phyloP scores from a whole-genome alignment of 2,888 invertebrate species.

The Tinea trinotella region DNA sequence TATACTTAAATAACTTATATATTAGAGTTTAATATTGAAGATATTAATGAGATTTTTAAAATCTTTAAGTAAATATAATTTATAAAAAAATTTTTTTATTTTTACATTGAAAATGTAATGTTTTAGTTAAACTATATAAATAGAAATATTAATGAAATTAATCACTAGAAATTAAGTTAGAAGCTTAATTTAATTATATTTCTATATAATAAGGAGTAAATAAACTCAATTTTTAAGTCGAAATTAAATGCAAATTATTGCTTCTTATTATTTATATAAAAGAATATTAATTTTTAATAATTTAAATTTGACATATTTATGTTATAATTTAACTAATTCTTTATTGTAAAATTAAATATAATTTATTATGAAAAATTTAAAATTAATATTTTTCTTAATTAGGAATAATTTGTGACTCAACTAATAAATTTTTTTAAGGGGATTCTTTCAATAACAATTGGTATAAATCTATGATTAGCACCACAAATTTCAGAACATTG shows the following conservation, averaged over 20 bases:
- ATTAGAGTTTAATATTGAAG: slow-evolving; percentile 49
- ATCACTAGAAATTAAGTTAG: slow-evolving; percentile 75
- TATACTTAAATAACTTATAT: slow-evolving; percentile 52
- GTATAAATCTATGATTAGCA: slow-evolving; percentile 85
- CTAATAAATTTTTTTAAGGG: slow-evolving; percentile 68
- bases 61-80: slow-evolving; percentile 33
- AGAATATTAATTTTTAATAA: slow-evolving; percentile 73
- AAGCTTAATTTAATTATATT: slow-evolving; percentile 73
- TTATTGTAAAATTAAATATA: slow-evolving; percentile 76
- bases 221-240: slow-evolving; percentile 57
- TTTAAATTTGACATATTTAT: slow-evolving; percentile 78
- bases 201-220: slow-evolving; percentile 72
- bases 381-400: slow-evolving; percentile 76
- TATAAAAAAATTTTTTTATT: slow-evolving; percentile 55
- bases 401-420: slow-evolving; percentile 65
- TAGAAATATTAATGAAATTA: slow-evolving; percentile 65
- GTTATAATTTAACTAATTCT: slow-evolving; percentile 71
- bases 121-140: slow-evolving; percentile 77
- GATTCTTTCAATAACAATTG: slow-evolving; percentile 77
- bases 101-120: slow-evolving; percentile 78
- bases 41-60: slow-evolving; percentile 45
- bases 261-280: slow-evolving; percentile 79
- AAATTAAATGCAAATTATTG: slow-evolving; percentile 60
- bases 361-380: slow-evolving; percentile 77
- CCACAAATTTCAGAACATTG: slow-evolving; percentile 90